These are phyloP conservation scores for Lophotis ruficrista DNA, from an alignment of 2,113 vertebrate genomes.

Conservation along the genomic window DNA sequence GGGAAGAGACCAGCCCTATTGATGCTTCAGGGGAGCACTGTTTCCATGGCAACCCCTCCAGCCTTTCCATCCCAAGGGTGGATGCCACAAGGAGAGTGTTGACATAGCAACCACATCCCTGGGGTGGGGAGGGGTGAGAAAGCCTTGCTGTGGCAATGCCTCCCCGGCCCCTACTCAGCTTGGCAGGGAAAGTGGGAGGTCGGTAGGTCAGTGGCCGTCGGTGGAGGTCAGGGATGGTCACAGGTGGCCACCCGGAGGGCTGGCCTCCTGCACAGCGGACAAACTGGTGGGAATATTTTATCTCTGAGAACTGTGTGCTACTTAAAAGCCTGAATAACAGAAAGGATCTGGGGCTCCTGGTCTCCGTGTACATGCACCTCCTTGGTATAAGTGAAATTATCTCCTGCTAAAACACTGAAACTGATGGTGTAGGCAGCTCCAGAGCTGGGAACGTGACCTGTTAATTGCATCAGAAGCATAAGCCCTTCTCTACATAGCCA, in stretches of 20 bases:
- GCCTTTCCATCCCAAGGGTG: neutral
- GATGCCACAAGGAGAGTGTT: neutral
- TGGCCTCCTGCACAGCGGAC: neutral
- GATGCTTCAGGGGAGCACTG: neutral
- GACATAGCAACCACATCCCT: conserved; percentile 27
- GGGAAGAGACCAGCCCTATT: neutral
- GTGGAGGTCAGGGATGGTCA: neutral
- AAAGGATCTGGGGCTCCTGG: neutral
- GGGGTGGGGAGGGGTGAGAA: neutral
- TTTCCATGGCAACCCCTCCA: conserved; percentile 32
- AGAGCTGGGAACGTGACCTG: neutral
- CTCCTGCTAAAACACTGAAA: neutral
- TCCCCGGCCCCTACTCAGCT: too few species aligned
- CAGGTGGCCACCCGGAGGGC: rapidly evolving
- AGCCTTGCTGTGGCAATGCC: neutral
- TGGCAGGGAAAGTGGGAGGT: neutral
- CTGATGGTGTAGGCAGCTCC: rapidly evolving
- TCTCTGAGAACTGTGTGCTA: neutral
- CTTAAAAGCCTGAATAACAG: neutral
- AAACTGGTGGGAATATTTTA: neutral
- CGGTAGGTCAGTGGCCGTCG: neutral
- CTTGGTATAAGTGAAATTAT: neutral
- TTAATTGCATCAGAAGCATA: neutral
- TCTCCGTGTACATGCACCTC: neutral
- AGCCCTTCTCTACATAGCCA: neutral